Conservation (phyloP, 2,797 vertebrate species). For the Pelochelys cantorii region DNA sequence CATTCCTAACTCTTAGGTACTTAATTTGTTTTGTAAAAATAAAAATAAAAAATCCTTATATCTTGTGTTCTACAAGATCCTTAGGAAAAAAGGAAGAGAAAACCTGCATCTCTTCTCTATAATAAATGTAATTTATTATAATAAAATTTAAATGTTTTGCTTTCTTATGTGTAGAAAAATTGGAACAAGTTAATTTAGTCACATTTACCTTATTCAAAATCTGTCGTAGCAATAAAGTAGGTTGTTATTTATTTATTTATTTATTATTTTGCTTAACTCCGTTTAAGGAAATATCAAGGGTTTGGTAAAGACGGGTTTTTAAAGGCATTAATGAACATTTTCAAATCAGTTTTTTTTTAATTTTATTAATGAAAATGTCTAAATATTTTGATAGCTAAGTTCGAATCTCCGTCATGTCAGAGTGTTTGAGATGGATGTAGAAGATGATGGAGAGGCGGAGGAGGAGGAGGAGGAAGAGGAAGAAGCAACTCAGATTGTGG, state of each 20-base stretch:
- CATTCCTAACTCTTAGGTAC: no score
- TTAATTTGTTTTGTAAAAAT: neutral
- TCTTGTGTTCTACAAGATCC: neutral
- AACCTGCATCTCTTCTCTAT: neutral
- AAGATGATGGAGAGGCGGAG: constrained; percentile 96
- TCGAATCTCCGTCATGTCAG: constrained; percentile 94
- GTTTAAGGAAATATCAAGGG: neutral
- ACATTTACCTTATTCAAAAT: neutral
- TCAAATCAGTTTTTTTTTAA: neutral
- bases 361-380: neutral
- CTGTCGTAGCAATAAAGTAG: neutral
- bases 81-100: neutral
- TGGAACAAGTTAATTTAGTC: neutral
- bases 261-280: neutral
- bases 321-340: neutral
- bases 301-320: constrained; percentile 4
- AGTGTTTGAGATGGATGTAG: constrained; percentile 98
- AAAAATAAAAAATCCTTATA: neutral
- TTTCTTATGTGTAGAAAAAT: neutral
- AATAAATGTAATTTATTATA: neutral
- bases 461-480: constrained; percentile 86
- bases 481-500: constrained; percentile 79
- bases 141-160: neutral
- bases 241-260: neutral
- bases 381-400: constrained; percentile 85